Conservation (phyloP, 2,888 invertebrate species). For the Diplolepis rosae region DNA sequence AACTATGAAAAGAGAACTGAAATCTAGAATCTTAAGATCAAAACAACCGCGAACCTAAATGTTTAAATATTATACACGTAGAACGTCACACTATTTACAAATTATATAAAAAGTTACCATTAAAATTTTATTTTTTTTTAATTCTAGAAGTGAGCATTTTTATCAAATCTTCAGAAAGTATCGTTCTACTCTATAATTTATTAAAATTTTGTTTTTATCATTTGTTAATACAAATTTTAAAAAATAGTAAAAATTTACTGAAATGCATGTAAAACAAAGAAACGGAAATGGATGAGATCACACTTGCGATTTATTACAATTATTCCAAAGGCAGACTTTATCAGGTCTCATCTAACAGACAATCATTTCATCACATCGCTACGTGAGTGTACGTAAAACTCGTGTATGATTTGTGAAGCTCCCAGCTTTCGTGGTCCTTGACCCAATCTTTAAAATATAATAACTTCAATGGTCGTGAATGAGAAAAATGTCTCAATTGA, state of each 20-base stretch:
- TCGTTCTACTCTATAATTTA: background rate
- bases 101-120: no score
- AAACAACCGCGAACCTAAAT: no score
- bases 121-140: no score
- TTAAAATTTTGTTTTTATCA: background rate
- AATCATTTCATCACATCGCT: slow-evolving; percentile 70
- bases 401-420: slow-evolving; percentile 45
- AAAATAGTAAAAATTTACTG: background rate
- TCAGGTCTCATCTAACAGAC: slow-evolving; percentile 69
- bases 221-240: no score
- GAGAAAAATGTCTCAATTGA: background rate
- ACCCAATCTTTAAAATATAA: slow-evolving; percentile 56
- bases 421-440: slow-evolving; percentile 60
- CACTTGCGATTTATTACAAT: slow-evolving; percentile 46
- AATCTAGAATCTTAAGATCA: no score
- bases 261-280: background rate
- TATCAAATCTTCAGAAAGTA: no score
- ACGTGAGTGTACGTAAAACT: slow-evolving; percentile 49
- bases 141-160: no score
- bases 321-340: slow-evolving; percentile 61
- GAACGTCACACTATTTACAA: no score
- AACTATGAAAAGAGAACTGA: no score
- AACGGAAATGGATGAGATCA: slow-evolving; percentile 60
- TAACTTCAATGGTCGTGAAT: slow-evolving; percentile 1
- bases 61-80: no score